Base-by-base conservation (phyloP, 2,797 vertebrate genomes). In the Gymnothorax javanicus region DNA sequence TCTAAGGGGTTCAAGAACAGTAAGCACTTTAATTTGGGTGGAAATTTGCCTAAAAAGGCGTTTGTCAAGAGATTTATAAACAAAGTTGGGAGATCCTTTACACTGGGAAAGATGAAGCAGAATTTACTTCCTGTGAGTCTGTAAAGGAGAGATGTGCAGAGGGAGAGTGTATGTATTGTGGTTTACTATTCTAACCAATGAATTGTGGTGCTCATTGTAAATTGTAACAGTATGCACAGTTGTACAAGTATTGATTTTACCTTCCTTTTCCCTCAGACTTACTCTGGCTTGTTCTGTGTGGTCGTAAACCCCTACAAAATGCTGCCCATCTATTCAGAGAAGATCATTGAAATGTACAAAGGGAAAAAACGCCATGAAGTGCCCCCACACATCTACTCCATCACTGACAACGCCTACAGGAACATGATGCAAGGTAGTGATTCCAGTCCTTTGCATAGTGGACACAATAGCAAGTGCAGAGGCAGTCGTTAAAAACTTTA, bases 291-390 rank as follows among this genome's bases (percentile, higher is more conserved):
- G 88, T 99, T 99, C 96, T 99, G 98, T 0, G 98, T 99, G 82
- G 98, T 99, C 91, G 93, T 99, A 88, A 99, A 99, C 88, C 98
- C 98, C 0, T 99, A 99, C 89, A 99, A 99, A 94, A 96, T 98
- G 90, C 94, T 99, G 90, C 98, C 98, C 92, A 99, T 99, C 94
- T 99, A 99, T 91, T 98, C 98, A 0, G 98, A 99, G 94, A 99
- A 99, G 95, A 99, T 99, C 62, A 97, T 99, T 0, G 98, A 99
- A 59, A 98, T 99, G 98, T 99, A 99, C 95, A 99, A 99, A 95
- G 98, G 98, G 86, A 99, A 99, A 95, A 99, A 99, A 92, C 95
- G 98, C 64, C 98, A 99, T 0, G 98, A 99, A 94, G 98, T 99
- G 92, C 98, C 98, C 0, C 98, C 98, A 0, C 98, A 99, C 88